These are phyloP conservation scores for Cynoglossus semilaevis DNA, from an alignment of 2,113 vertebrate genomes.

Conservation along the genomic window DNA sequence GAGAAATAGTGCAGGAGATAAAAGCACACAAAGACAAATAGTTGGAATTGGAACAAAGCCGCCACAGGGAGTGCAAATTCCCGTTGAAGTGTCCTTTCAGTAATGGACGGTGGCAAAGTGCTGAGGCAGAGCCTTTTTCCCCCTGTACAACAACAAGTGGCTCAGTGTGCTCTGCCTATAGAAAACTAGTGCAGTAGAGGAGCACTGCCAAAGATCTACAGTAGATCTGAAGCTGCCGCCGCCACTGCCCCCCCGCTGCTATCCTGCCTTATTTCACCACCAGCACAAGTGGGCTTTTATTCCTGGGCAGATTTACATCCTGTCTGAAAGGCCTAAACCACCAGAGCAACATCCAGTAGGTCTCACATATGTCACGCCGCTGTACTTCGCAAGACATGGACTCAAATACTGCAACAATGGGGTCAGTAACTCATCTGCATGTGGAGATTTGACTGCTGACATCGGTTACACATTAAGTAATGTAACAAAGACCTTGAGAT, in stretches of 20 bases:
- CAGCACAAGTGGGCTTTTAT: slow-evolving; percentile 57
- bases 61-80: slow-evolving; percentile 24
- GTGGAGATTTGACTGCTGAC: not conserved
- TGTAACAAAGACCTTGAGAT: not conserved
- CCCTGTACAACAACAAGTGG: slow-evolving; percentile 33
- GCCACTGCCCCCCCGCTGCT: not conserved
- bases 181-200: slow-evolving; percentile 33
- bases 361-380: slow-evolving; percentile 8
- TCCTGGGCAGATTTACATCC: slow-evolving; percentile 56
- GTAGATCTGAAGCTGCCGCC: slow-evolving; percentile 7
- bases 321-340: slow-evolving; percentile 38
- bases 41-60: slow-evolving; percentile 22
- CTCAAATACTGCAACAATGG: slow-evolving; percentile 6
- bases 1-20: slow-evolving; percentile 12
- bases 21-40: slow-evolving; percentile 13
- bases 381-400: slow-evolving; percentile 2
- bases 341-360: slow-evolving; percentile 24
- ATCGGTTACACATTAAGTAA: not conserved
- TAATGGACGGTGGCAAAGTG: slow-evolving; percentile 44
- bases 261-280: slow-evolving; percentile 28
- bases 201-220: slow-evolving; percentile 28
- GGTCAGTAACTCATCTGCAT: not conserved
- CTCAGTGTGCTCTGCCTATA: slow-evolving; percentile 50
- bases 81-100: slow-evolving; percentile 33
- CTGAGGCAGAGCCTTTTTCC: slow-evolving; percentile 38